These are phyloP conservation scores for Dione juno DNA, from an alignment of 2,888 invertebrate species.

Conservation along the genomic window DNA sequence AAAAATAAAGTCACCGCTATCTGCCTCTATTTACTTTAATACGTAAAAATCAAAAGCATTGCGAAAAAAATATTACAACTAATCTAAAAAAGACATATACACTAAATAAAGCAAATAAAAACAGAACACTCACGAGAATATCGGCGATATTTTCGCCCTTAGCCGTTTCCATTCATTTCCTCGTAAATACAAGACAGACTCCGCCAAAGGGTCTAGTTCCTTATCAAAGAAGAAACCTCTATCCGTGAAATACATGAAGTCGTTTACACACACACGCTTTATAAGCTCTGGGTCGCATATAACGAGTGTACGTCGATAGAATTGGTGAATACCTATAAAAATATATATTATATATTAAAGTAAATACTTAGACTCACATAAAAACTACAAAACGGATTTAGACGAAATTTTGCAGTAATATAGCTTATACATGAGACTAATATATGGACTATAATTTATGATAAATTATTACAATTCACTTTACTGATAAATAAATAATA, in stretches of 20 bases:
- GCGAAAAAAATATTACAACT: no score
- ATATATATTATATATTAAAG: no score
- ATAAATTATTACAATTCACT: no score
- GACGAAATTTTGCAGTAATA: no score
- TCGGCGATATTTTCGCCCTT: conserved; percentile 76
- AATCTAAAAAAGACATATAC: no score
- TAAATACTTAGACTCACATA: no score
- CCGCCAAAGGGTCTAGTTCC: conserved; percentile 74
- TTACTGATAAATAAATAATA: no score
- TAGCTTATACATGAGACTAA: background rate
- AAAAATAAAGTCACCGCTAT: no score
- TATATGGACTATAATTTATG: no score
- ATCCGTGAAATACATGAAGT: conserved; percentile 77
- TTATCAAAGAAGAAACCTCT: conserved; percentile 78
- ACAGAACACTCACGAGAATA: conserved; percentile 71
- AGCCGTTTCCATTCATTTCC: conserved; percentile 75
- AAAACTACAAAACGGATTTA: no score
- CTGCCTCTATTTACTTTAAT: no score
- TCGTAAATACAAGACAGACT: conserved; percentile 73
- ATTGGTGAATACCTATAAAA: conserved; percentile 74
- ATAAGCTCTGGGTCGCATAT: conserved; percentile 75
- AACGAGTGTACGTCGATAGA: conserved; percentile 76
- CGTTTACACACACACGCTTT: conserved; percentile 73
- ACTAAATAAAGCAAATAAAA: background rate
- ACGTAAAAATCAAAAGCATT: no score